Conservation (phyloP, 2,888 invertebrate species). For the Deroplatys truncata region DNA sequence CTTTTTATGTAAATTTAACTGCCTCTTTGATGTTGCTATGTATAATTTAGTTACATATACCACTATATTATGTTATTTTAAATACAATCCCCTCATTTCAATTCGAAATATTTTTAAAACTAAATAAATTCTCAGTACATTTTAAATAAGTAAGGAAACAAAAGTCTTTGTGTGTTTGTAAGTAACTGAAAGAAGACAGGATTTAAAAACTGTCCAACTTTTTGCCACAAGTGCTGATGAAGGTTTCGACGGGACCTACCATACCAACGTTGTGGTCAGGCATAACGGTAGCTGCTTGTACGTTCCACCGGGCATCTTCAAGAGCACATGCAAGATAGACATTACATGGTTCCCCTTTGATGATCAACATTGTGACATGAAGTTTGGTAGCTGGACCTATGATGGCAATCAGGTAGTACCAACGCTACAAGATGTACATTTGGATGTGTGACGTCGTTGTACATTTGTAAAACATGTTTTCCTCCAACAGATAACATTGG, state of each 20-base stretch:
- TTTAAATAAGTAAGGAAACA: not conserved
- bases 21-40: not conserved
- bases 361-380: slow-evolving; percentile 99
- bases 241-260: slow-evolving; percentile 99
- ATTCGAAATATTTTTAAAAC: not conserved
- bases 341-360: slow-evolving; percentile 99
- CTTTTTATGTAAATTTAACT: no score
- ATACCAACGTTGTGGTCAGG: slow-evolving; percentile 98
- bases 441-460: slow-evolving; percentile 12
- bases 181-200: not conserved
- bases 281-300: slow-evolving; percentile 98
- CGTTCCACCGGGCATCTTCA: slow-evolving; percentile 99
- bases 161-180: not conserved
- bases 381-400: slow-evolving; percentile 99
- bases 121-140: not conserved
- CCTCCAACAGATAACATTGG: not conserved
- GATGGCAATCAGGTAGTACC: slow-evolving; percentile 86
- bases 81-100: not conserved
- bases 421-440: slow-evolving; percentile 12
- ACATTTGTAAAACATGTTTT: not conserved
- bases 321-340: slow-evolving; percentile 99
- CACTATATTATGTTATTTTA: not conserved
- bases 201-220: slow-evolving; percentile 16
- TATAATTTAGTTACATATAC: not conserved
- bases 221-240: slow-evolving; percentile 84